Evolutionary conservation across 2,797 vertebrate genomes (phyloP).

Genomic region (Ctenochaetus hawaiiensis): DNA sequence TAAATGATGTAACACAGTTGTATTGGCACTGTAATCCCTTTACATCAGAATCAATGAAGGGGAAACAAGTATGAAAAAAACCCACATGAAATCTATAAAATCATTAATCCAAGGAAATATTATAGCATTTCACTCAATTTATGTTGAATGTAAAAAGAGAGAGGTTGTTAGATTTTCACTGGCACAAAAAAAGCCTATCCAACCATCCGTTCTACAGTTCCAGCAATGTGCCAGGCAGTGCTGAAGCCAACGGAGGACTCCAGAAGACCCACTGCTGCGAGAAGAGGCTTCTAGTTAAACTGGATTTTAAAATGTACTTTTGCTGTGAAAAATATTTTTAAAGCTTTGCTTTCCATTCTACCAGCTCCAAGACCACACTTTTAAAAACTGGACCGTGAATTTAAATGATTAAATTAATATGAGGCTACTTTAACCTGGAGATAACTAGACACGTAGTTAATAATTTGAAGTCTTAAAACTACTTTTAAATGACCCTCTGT

Average conservation of each 20-base stretch:
- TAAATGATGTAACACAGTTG: conserved; percentile 56
- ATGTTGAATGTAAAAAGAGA: conserved; percentile 37
- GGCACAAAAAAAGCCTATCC: conserved; percentile 59
- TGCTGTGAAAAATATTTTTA: conserved; percentile 22
- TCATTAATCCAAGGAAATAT: conserved; percentile 27
- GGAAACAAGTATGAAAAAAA: conserved; percentile 9
- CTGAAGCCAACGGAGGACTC: conserved; percentile 80
- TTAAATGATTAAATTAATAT: not conserved
- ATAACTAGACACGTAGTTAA: conserved; percentile 34
- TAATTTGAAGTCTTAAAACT: conserved; percentile 76
- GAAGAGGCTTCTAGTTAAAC: conserved; percentile 76
- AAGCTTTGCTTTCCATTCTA: conserved; percentile 29
- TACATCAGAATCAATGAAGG: conserved; percentile 49
- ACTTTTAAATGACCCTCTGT: conserved; percentile 54
- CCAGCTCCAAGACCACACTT: conserved; percentile 11
- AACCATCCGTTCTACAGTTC: conserved; percentile 57
- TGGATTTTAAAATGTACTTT: conserved; percentile 18
- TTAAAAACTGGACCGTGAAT: conserved; percentile 5
- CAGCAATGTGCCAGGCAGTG: conserved; percentile 82
- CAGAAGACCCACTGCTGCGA: conserved; percentile 82
- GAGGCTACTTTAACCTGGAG: conserved; percentile 34
- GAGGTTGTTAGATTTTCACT: conserved; percentile 65
- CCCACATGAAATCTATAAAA: conserved; percentile 11
- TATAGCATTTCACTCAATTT: conserved; percentile 28
- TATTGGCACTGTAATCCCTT: conserved; percentile 71